A percentile compares a stretch with the other conserved stretches of the same genome.
phyloP scores from a whole-genome alignment of 53 echinoderm and acorn worm genomes.

The Holothuria leucospilota region DNA sequence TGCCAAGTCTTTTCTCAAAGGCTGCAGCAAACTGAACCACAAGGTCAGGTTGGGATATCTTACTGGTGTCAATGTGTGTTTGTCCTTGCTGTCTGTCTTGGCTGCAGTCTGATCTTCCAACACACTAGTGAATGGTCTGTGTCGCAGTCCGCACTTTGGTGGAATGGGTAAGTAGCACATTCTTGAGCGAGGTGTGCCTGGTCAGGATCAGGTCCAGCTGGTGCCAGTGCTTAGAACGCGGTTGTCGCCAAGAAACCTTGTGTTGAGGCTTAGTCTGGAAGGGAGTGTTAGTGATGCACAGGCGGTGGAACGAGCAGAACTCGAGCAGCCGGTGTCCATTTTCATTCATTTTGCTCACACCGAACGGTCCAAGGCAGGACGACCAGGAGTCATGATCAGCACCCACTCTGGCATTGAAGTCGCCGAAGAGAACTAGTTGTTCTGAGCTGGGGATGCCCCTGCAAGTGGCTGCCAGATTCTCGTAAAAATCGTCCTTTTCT shows the following conservation, averaged over 20 bases:
- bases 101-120: constrained; percentile 21
- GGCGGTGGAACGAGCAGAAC: constrained; percentile 48
- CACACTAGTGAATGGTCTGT: constrained; percentile 44
- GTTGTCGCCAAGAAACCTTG: constrained; percentile 61
- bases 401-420: constrained; percentile 68
- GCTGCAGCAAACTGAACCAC: constrained; percentile 30
- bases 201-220: constrained; percentile 43
- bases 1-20: background rate
- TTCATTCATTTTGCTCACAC: constrained; percentile 66
- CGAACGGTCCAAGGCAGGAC: constrained; percentile 53
- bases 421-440: constrained; percentile 33
- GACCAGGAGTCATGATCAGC: constrained; percentile 65
- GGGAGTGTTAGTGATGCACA: constrained; percentile 57
- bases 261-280: constrained; percentile 51
- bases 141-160: constrained; percentile 52
- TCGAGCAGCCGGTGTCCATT: constrained; percentile 66
- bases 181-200: background rate
- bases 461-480: constrained; percentile 8
- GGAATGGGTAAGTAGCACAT: constrained; percentile 9
- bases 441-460: background rate
- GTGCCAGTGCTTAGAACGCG: constrained; percentile 57
- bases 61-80: constrained; percentile 25
- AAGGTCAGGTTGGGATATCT: constrained; percentile 13
- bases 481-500: constrained; percentile 54
- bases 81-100: constrained; percentile 19